Evolutionary conservation across 1,140 invertebrate species (phyloP), one percentile per base, ranked within the genome.

Genomic region (Harlomillsia oculata): DNA sequence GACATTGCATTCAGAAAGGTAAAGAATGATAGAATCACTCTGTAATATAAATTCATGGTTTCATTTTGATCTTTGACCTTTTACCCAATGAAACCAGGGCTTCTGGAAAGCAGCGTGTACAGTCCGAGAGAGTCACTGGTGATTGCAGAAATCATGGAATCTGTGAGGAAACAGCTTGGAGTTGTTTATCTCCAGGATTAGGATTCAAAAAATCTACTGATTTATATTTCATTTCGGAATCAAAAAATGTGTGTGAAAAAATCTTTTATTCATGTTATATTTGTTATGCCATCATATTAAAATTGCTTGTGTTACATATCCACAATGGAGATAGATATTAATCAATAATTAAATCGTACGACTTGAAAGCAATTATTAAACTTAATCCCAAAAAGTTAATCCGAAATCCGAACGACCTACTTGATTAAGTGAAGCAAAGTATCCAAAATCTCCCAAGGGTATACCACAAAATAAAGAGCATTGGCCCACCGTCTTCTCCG

Each of bases 1-100:
- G 81, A 20, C 71, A 74, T 62, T 86, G 83, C 64, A 77, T 90
- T 49, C 65, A 72, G 53, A 71, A 76, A 65, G 80, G 82, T 78
- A 70, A 30, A 26, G 40, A 14, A 6, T 6, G 45, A 44, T 21
- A 5, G 36, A 45, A 28, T 21, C 16, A 39, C 16, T 23, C 37
- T 9, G 16, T 37, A 39, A 16, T 5, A 11, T 40, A 30, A 5
- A 28, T 46, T 29, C 32, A 54, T 25, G 4, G 30, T 28, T n/a
- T 20, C 16, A 28, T 43, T 11, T 6, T 21, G 32, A 32, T 18
- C 40, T 53, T n/a, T 37, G 34, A 32, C 26, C 23, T 55, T 56
- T 48, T 30, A 55, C 67, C 61, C 18, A 29, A 41, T 9, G 23
- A 60, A 75, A 73, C 53, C 67, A 82, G 82, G 80, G 60, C 64